Evolutionary conservation across 2,888 invertebrate genomes (phyloP).

Genomic region (Eledona agricola): DNA sequence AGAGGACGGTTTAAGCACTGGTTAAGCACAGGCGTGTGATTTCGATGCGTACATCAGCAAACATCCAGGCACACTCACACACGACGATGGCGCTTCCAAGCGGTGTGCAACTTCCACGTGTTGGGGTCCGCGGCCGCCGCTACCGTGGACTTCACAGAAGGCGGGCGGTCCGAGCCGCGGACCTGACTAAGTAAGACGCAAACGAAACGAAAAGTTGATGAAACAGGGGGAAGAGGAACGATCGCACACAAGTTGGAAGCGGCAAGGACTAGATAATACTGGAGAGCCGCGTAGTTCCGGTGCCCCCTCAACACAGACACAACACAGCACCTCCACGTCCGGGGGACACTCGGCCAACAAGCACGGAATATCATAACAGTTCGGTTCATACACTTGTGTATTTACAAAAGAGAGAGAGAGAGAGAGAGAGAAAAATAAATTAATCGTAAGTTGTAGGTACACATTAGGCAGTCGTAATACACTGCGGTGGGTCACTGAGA

Average conservation of each 20-base stretch:
- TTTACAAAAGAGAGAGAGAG: conserved; percentile 53
- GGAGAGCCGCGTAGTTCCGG: conserved; percentile 65
- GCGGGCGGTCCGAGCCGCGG: conserved; percentile 15
- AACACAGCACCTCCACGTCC: conserved; percentile 31
- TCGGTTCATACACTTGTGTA: conserved; percentile 54
- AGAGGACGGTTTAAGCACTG: conserved; percentile 44
- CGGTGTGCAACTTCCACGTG: conserved; percentile 26
- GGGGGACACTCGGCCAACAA: conserved; percentile 49
- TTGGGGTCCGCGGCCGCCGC: conserved; percentile 2
- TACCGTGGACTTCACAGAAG: conserved; percentile 34
- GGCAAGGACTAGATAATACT: conserved; percentile 74
- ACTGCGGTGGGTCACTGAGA: conserved; percentile 23
- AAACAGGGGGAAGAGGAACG: conserved; percentile 8
- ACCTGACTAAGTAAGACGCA: conserved; percentile 19
- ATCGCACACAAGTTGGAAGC: conserved; percentile 40
- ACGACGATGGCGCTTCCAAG: conserved; percentile 42
- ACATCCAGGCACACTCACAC: conserved; percentile 45
- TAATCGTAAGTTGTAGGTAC: conserved; percentile 55
- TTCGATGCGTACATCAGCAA: conserved; percentile 36
- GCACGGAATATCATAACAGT: conserved; percentile 52
- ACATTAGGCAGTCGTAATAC: conserved; percentile 52
- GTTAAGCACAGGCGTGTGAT: conserved; percentile 40
- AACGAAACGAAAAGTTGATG: conserved; percentile 5
- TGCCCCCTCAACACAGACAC: conserved; percentile 65
- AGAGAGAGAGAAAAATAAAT: conserved; percentile 58